A percentile compares a stretch with the other conserved stretches of the same genome.
Conservation (phyloP, 23 tunicate species). For the Halocynthia roretzi region DNA sequence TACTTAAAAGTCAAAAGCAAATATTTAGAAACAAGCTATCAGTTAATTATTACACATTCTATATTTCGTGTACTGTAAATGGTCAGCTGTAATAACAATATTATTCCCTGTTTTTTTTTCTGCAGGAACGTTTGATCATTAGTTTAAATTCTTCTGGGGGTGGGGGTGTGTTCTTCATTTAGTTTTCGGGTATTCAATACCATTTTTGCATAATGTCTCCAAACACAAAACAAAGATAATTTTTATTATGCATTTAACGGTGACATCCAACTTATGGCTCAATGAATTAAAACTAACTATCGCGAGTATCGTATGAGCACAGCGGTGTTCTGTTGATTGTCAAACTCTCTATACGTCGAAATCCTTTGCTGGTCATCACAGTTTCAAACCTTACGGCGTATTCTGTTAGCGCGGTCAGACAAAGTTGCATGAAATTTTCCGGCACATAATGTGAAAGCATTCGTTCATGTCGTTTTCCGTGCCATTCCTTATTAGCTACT, state of each 20-base stretch:
- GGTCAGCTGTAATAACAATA: too few relatives aligned
- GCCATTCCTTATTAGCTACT: background rate
- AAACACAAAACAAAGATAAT: too few relatives aligned
- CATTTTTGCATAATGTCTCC: too few relatives aligned
- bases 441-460: slow-evolving; percentile 36
- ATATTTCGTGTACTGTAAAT: too few relatives aligned
- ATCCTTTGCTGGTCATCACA: slow-evolving; percentile 38
- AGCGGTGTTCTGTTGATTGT: slow-evolving; percentile 44
- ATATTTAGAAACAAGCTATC: too few relatives aligned
- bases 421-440: slow-evolving; percentile 33
- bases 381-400: slow-evolving; percentile 43
- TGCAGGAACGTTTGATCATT: too few relatives aligned
- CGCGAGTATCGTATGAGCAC: slow-evolving; percentile 7
- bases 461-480: slow-evolving; percentile 1
- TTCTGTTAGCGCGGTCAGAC: slow-evolving; percentile 39
- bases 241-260: background rate
- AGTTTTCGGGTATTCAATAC: too few relatives aligned
- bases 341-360: slow-evolving; percentile 36
- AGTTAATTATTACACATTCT: too few relatives aligned
- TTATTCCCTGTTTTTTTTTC: too few relatives aligned
- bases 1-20: too few relatives aligned
- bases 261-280: background rate
- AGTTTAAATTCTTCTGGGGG: too few relatives aligned
- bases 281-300: background rate
- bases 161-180: too few relatives aligned